phyloP scores from a whole-genome alignment of 2,888 invertebrate species.

The Phyto melanocephala region DNA sequence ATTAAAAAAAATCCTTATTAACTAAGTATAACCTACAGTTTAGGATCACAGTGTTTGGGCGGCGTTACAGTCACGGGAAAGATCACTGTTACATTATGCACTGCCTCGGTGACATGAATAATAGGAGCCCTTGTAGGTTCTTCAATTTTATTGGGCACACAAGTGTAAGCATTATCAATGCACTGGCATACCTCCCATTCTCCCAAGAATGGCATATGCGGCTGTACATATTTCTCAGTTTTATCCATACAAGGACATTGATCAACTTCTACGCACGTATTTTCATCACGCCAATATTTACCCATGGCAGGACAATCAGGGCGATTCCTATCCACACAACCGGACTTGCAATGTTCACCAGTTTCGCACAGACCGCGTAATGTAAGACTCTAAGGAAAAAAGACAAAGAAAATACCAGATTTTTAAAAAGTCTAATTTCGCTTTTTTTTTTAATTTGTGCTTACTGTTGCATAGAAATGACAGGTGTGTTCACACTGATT shows the following conservation, averaged over 20 bases:
- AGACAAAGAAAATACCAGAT: background rate
- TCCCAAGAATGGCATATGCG: conserved; percentile 81
- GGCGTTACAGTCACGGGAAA: conserved; percentile 77
- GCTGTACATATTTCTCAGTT: conserved; percentile 84
- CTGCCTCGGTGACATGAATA: background rate
- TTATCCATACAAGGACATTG: conserved; percentile 88
- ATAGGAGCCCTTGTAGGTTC: conserved; percentile 39
- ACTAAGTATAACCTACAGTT: conserved; percentile 73
- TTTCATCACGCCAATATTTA: conserved; percentile 85
- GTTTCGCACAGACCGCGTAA: conserved; percentile 75
- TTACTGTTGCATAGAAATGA: conserved; percentile 81
- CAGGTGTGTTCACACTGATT: conserved; percentile 87
- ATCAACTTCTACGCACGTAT: conserved; percentile 85
- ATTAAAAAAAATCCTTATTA: background rate
- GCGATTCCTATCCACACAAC: conserved; percentile 76
- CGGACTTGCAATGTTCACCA: conserved; percentile 74
- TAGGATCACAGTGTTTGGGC: conserved; percentile 78
- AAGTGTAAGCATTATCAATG: conserved; percentile 86
- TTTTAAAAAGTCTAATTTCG: too few relatives aligned
- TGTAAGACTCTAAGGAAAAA: conserved; percentile 67
- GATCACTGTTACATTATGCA: conserved; percentile 46
- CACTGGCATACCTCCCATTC: conserved; percentile 89
- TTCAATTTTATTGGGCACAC: conserved; percentile 76
- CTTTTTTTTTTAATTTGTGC: background rate
- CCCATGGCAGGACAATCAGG: conserved; percentile 81